Conservation (phyloP, 2,797 vertebrate species). For the Acanthurus leucopareius region DNA sequence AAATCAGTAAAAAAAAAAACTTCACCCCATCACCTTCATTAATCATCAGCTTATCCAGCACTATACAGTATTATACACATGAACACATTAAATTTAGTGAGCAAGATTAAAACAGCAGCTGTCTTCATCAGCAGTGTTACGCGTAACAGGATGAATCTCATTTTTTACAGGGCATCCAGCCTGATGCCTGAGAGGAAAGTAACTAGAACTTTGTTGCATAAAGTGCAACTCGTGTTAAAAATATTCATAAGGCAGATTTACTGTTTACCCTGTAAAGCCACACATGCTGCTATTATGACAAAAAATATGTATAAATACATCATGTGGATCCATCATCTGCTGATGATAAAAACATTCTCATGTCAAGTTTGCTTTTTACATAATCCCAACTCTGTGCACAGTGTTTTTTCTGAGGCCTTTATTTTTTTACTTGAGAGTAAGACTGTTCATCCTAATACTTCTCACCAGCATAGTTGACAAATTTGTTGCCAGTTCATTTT, state of each 20-base stretch:
- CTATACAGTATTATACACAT: conserved; percentile 34
- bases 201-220: neutral
- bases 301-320: too few relatives aligned
- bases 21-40: conserved; percentile 72
- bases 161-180: neutral
- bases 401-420: conserved; percentile 18
- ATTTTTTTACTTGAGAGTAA: neutral
- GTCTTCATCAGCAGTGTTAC: conserved; percentile 24
- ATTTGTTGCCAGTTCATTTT: neutral
- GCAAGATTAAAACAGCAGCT: conserved; percentile 3
- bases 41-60: conserved; percentile 29
- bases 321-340: too few relatives aligned
- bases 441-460: conserved; percentile 13
- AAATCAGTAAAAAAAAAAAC: conserved; percentile 30
- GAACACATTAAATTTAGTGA: neutral
- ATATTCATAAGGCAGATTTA: too few relatives aligned
- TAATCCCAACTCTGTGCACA: neutral
- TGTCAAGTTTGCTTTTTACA: conserved; percentile 38
- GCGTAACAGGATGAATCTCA: conserved; percentile 17
- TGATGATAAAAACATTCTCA: conserved; percentile 5
- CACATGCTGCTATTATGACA: too few relatives aligned
- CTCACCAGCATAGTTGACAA: neutral
- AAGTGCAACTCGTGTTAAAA: too few relatives aligned
- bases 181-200: conserved; percentile 5
- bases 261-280: too few relatives aligned